Evolutionary conservation across 2,113 vertebrate species (phyloP).

Genomic region (Serinus canaria): DNA sequence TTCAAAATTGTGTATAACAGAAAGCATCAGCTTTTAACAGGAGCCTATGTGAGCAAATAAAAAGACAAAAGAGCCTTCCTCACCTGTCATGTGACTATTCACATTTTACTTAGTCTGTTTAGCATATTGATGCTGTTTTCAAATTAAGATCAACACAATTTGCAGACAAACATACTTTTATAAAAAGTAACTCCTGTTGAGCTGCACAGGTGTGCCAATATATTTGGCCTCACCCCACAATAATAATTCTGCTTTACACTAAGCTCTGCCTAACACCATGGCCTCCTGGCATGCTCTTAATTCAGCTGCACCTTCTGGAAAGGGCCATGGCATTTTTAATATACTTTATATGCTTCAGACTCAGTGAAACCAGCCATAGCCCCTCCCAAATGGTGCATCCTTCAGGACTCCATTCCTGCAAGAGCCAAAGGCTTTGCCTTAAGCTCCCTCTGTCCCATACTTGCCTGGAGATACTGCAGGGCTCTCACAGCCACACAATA

Average conservation of each 20-base stretch:
- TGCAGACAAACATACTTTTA: neutral
- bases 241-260: neutral
- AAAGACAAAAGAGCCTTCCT: neutral
- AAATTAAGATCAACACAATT: neutral
- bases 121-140: neutral
- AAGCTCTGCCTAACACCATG: neutral
- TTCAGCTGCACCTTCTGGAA: neutral
- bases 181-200: neutral
- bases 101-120: neutral
- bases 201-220: neutral
- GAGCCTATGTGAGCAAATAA: neutral
- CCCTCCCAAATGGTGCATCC: neutral
- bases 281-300: neutral
- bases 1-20: neutral
- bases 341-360: neutral
- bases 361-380: neutral
- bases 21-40: neutral
- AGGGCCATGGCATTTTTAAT: neutral
- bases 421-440: neutral
- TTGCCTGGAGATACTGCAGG: neutral
- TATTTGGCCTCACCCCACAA: neutral
- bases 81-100: neutral
- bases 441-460: neutral
- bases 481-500: neutral
- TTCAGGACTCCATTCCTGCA: neutral